A percentile compares a stretch with the other conserved stretches of the same genome.
phyloP scores from a whole-genome alignment of 2,888 invertebrate species.

The Odontomyia ornata region DNA sequence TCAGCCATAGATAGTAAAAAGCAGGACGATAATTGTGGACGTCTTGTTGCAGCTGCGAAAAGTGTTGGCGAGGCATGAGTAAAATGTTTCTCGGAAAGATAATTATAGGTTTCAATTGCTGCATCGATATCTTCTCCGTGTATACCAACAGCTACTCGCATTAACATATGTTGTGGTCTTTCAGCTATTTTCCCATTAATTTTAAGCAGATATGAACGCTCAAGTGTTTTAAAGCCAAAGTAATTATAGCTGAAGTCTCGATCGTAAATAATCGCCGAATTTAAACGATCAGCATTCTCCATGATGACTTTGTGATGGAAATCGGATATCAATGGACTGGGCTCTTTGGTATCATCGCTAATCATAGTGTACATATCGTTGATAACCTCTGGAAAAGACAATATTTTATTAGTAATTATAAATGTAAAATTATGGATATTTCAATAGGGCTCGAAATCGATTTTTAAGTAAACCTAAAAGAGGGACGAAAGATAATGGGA shows the following conservation, averaged over 20 bases:
- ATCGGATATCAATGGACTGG: slow-evolving; percentile 87
- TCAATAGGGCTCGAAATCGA: no score
- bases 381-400: slow-evolving; percentile 79
- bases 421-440: no score
- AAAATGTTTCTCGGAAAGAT: slow-evolving; percentile 93
- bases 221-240: slow-evolving; percentile 99
- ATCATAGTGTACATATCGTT: slow-evolving; percentile 81
- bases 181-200: slow-evolving; percentile 93
- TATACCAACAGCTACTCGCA: slow-evolving; percentile 96
- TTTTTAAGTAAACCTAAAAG: background rate
- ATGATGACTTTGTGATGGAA: slow-evolving; percentile 82
- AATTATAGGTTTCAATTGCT: slow-evolving; percentile 95
- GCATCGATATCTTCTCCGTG: slow-evolving; percentile 92
- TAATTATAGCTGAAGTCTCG: slow-evolving; percentile 97
- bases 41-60: slow-evolving; percentile 91
- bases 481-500: no score
- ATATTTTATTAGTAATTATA: background rate
- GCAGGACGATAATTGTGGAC: slow-evolving; percentile 94
- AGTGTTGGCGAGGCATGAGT: slow-evolving; percentile 98
- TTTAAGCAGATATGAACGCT: slow-evolving; percentile 92
- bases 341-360: slow-evolving; percentile 76
- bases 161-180: slow-evolving; percentile 97
- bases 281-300: slow-evolving; percentile 86
- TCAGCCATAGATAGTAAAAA: slow-evolving; percentile 93
- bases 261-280: slow-evolving; percentile 96